Base-by-base conservation (phyloP, 2,797 vertebrate species). In the Moxostoma hubbsi region DNA sequence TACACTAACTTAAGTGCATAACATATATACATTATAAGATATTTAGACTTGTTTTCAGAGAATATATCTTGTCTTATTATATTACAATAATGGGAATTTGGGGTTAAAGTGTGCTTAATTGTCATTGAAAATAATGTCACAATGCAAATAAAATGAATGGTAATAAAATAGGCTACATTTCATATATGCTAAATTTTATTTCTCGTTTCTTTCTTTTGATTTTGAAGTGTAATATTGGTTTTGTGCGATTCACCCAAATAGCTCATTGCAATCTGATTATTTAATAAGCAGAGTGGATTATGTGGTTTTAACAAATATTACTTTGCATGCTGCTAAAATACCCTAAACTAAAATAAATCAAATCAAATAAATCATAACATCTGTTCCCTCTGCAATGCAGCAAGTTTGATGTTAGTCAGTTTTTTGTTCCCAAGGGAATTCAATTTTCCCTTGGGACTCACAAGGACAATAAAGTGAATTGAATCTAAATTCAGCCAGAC, bases 381-480 rank as follows among this genome's bases (percentile, higher is more conserved):
- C 53, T 58, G 73, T 15, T 66, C 62, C 47, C 43, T 66, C 43
- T 75, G 62, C 51, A 75, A 57, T 68, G 75, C 75, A 69, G 75
- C 46, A 69, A 47, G 49, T 10, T 51, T 69, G 13, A 53, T 61
- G 24, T 53, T 43, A 43, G 63, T 50, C 18, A 0, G 1, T 15
- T 77, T 58, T 50, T 49, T 24, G 11, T 12, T 55, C 50, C 64
- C 61, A 58, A 50, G 71, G 43, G 65, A 57, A 59, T 69, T 63
- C 16, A 5, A 43, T 53, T 69, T 18, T 77, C 45, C 36, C 36
- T 36, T 36, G 36, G 36, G 54, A 54, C 46, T 58, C 16, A n/a
- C 46, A 9, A 77, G 43, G 18, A 77, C 5, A 50, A 57, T 67
- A 59, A 58, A 68, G 36, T 49, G 43, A 15, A 72, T 67, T 77